Percentiles rank a stretch among this genome's conserved stretches.
Evolutionary conservation across 2,797 vertebrate species (phyloP).

Genomic region (Cygnus olor): DNA sequence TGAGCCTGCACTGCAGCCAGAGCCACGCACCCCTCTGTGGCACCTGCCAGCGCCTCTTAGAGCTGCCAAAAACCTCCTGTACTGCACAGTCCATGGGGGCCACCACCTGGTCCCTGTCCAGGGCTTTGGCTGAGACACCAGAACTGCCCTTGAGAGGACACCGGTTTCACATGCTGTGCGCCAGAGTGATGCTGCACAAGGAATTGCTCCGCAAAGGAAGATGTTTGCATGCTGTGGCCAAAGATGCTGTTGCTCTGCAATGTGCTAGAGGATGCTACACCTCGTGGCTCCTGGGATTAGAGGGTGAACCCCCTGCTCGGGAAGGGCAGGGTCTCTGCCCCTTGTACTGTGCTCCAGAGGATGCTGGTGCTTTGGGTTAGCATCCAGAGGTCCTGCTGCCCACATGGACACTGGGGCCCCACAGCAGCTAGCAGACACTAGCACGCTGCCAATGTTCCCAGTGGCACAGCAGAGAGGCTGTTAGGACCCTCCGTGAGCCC

Average conservation of each 20-base stretch:
- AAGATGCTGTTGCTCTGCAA: neutral
- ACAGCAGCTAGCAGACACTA: neutral
- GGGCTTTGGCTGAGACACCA: neutral
- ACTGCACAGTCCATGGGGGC: accelerated
- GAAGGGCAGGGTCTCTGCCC: neutral
- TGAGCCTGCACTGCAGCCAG: neutral
- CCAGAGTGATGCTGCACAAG: neutral
- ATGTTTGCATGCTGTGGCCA: accelerated
- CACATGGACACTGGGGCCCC: neutral
- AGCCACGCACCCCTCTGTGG: neutral
- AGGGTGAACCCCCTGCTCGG: neutral
- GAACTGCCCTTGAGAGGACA: accelerated
- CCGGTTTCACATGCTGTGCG: neutral
- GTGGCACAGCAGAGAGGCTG: accelerated
- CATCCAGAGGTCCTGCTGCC: neutral
- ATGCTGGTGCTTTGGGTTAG: neutral
- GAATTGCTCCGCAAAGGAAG: neutral
- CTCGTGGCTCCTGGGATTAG: neutral
- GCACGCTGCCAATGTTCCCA: neutral
- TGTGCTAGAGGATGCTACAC: neutral
- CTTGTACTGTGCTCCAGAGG: neutral
- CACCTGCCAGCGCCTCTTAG: neutral
- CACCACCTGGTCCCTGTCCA: accelerated
- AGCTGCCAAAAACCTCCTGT: neutral
- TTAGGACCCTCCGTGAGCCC: accelerated